phyloP scores from a whole-genome alignment of 2,113 vertebrate species.

The Neodontobutis hainanensis region DNA sequence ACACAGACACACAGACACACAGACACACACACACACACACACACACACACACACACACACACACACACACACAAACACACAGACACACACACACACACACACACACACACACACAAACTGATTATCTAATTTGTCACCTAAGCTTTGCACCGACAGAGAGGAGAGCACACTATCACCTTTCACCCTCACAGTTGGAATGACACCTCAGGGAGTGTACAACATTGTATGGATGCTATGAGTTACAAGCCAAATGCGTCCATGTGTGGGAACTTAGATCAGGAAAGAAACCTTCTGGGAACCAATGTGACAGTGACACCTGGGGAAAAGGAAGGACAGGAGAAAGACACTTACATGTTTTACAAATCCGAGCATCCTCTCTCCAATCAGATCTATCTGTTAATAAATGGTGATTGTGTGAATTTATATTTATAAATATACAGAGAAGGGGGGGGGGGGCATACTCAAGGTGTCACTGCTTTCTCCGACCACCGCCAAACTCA shows the following conservation, averaged over 20 bases:
- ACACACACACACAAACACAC: constrained; percentile 4
- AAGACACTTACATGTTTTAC: background rate
- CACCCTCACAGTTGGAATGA: constrained; percentile 36
- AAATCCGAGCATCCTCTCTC: background rate
- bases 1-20: too few relatives aligned
- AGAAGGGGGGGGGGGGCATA: too few relatives aligned
- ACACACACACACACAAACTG: constrained; percentile 12
- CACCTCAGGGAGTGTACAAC: constrained; percentile 30
- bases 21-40: constrained; percentile 13
- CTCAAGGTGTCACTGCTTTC: too few relatives aligned
- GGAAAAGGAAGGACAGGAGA: background rate
- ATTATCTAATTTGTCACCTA: constrained; percentile 27
- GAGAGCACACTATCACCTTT: constrained; percentile 46
- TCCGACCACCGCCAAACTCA: too few relatives aligned
- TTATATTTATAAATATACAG: too few relatives aligned
- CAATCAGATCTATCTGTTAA: too few relatives aligned
- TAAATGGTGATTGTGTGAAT: too few relatives aligned
- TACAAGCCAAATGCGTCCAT: constrained; percentile 13
- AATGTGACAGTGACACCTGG: constrained; percentile 11
- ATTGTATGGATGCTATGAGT: constrained; percentile 32
- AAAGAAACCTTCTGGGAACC: constrained; percentile 16
- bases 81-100: constrained; percentile 26
- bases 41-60: constrained; percentile 23
- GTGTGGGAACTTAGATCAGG: constrained; percentile 17
- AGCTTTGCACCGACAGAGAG: constrained; percentile 37